Percentiles rank a stretch among this genome's conserved stretches.
phyloP scores from a whole-genome alignment of 1,140 invertebrate species.

The Planococcus citri region DNA sequence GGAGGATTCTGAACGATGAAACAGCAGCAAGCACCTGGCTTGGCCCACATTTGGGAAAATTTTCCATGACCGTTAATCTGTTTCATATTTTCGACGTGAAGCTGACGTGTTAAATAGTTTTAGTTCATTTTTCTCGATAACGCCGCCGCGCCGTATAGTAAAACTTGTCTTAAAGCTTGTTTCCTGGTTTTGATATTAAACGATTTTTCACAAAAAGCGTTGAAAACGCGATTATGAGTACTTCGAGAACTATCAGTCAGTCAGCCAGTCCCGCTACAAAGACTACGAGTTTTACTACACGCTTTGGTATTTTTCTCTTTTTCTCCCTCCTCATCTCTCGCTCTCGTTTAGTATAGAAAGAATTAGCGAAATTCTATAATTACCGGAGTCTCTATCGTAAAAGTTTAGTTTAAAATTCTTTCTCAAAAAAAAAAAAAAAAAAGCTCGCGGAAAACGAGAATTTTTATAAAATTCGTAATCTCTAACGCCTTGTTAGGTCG shows the following conservation, averaged over 20 bases:
- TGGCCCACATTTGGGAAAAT: no score
- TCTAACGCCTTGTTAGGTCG: neutral
- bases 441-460: neutral
- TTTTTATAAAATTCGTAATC: neutral
- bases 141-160: neutral
- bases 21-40: no score
- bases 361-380: neutral
- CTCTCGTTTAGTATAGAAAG: no score
- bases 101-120: neutral
- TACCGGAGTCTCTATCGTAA: neutral
- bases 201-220: constrained; percentile 1
- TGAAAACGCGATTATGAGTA: neutral
- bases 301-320: neutral
- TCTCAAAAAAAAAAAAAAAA: no score
- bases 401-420: constrained; percentile 8
- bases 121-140: neutral
- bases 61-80: no score
- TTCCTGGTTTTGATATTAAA: neutral
- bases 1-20: no score
- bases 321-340: no score
- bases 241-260: neutral
- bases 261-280: no score
- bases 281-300: neutral
- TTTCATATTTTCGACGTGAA: no score
- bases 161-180: neutral